These are phyloP conservation scores for Drosophila neonasuta DNA, from an alignment of 2,888 invertebrate genomes.

Conservation along the genomic window DNA sequence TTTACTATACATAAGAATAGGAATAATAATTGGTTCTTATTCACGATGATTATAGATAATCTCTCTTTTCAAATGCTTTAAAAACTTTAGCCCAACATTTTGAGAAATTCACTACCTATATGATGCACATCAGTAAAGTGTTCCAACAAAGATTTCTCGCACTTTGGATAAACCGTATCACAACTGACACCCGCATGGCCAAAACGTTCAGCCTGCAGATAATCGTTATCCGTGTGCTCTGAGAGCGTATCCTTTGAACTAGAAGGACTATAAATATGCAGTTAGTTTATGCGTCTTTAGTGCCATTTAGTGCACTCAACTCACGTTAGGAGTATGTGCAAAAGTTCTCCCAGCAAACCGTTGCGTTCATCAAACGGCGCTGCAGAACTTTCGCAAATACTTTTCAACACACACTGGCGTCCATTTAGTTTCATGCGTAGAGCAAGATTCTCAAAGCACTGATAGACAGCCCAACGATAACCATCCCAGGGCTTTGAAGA, in stretches of 20 bases:
- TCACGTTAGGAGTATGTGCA: slow-evolving; percentile 90
- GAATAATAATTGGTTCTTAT: too few species aligned
- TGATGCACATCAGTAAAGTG: slow-evolving; percentile 74
- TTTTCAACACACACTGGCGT: slow-evolving; percentile 88
- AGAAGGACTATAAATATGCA: slow-evolving; percentile 84
- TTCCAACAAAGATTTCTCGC: slow-evolving; percentile 75
- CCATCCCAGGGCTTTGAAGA: slow-evolving; percentile 49
- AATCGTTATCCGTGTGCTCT: slow-evolving; percentile 87
- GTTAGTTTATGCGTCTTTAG: not conserved
- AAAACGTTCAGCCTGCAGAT: slow-evolving; percentile 87
- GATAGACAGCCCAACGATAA: slow-evolving; percentile 79
- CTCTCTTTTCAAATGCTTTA: not conserved
- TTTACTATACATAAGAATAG: too few species aligned
- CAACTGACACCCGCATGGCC: slow-evolving; percentile 83
- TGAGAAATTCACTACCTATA: slow-evolving; percentile 53
- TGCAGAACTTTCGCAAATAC: slow-evolving; percentile 90
- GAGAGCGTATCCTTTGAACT: slow-evolving; percentile 86
- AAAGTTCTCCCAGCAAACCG: slow-evolving; percentile 89
- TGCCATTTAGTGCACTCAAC: slow-evolving; percentile 66
- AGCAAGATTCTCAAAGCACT: slow-evolving; percentile 73
- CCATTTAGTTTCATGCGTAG: slow-evolving; percentile 85
- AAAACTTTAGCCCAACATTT: slow-evolving; percentile 42
- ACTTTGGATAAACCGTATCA: slow-evolving; percentile 73
- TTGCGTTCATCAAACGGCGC: slow-evolving; percentile 87
- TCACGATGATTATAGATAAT: too few species aligned